phyloP scores from a whole-genome alignment of 1,140 invertebrate genomes.

The Ceratosolen fusciceps region DNA sequence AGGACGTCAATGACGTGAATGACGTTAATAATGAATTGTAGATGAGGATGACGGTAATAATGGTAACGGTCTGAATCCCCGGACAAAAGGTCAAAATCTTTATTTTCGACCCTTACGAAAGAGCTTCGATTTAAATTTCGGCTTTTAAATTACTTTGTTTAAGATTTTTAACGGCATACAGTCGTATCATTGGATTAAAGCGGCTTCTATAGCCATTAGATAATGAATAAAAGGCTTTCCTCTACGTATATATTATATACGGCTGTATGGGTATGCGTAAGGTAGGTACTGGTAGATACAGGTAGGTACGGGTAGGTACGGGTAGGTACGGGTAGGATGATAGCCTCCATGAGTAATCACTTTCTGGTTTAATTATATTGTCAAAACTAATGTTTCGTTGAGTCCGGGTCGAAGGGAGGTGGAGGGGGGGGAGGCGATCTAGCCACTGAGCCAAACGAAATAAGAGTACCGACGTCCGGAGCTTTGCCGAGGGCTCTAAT shows the following conservation, averaged over 20 bases:
- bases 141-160: not conserved
- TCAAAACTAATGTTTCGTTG: not conserved
- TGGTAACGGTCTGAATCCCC: no score
- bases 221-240: not conserved
- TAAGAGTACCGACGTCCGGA: not conserved
- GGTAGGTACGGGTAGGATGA: no score
- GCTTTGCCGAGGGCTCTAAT: not conserved
- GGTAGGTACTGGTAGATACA: no score
- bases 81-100: no score
- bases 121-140: no score
- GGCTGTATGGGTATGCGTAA: no score
- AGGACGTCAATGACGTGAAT: no score
- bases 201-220: not conserved
- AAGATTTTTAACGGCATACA: not conserved
- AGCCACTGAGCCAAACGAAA: not conserved
- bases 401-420: no score
- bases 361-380: not conserved
- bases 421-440: not conserved
- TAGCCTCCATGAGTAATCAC: not conserved
- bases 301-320: no score
- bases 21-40: no score
- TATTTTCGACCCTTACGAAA: no score
- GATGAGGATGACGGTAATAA: no score
- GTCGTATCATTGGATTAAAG: not conserved
- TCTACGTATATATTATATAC: not conserved